These are phyloP conservation scores for Pyrrhosoma nymphula DNA, from an alignment of 2,888 invertebrate genomes.

Conservation along the genomic window DNA sequence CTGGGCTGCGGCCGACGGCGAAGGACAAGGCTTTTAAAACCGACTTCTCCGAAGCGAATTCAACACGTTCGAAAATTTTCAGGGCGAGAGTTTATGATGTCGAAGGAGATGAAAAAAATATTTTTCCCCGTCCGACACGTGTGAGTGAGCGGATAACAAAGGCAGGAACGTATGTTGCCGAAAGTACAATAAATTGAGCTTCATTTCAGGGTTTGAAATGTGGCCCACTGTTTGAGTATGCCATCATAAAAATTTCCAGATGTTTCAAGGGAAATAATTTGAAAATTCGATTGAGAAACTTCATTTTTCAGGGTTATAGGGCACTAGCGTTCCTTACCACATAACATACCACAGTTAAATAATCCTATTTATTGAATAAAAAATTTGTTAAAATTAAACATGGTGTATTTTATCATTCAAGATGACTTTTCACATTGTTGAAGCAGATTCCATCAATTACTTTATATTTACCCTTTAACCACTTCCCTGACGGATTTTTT, in stretches of 20 bases:
- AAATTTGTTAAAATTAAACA: too few species aligned
- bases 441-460: too few species aligned
- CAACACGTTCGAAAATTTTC: slow-evolving; percentile 7
- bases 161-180: not conserved
- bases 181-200: not conserved
- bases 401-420: too few species aligned
- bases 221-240: too few species aligned
- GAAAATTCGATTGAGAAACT: not conserved
- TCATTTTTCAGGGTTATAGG: not conserved
- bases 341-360: too few species aligned
- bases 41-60: not conserved
- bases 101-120: not conserved
- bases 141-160: not conserved
- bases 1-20: not conserved
- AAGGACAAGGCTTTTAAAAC: slow-evolving; percentile 16
- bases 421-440: too few species aligned
- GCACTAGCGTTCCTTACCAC: too few species aligned
- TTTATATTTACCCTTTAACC: too few species aligned
- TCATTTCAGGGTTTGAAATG: not conserved
- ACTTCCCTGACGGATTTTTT: too few species aligned
- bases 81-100: not conserved
- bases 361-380: too few species aligned
- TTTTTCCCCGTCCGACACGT: not conserved
- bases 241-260: not conserved
- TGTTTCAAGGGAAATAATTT: not conserved